Evolutionary conservation across 2,797 vertebrate genomes (phyloP), one percentile per base, ranked within the genome.

Genomic region (Threskiornis aethiopicus): DNA sequence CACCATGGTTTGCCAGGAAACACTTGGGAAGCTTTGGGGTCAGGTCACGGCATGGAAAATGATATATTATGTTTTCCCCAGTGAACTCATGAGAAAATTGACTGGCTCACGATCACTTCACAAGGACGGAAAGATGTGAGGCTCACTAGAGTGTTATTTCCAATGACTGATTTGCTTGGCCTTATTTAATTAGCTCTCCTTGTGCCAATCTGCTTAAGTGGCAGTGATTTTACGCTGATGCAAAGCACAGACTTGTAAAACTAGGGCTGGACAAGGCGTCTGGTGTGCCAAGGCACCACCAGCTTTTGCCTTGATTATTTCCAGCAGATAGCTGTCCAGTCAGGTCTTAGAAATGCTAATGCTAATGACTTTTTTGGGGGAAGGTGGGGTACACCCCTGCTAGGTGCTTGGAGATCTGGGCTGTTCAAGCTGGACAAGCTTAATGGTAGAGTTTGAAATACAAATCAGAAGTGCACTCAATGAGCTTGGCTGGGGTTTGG

Each of bases 321-420:
- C 35, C n/a, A 49, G 20, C 29, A 58, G 55, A 25, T 16, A 57
- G 6, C 18, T 39, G 57, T 46, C 47, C 18, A 47, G 55, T 33
- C 24, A 0, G 0, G 25, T 12, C 70, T 59, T 35, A 75, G 47
- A 44, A 87, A 52, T 3, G 28, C 22, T 83, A 47, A 51, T 18
- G 26, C 1, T 11, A 55, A 42, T 24, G 39, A 28, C 16, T 41
- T 76, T 83, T 31, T 3, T 0, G 3, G 11, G 28, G 9, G 3
- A 39, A 70, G 24, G 9, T 42, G 29, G 10, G 22, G 26, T 37
- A 46, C 47, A 16, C 10, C 24, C 14, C 22, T 26, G 24, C 31
- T 24, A 84, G 54, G 49, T 39, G 21, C n/a, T 67, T 35, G 41
- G 41, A 58, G 44, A 84, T 55, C 18, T 1, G 1, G 9, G 28